phyloP scores from a whole-genome alignment of 1,140 invertebrate genomes.

The Drosophila pallidifrons region DNA sequence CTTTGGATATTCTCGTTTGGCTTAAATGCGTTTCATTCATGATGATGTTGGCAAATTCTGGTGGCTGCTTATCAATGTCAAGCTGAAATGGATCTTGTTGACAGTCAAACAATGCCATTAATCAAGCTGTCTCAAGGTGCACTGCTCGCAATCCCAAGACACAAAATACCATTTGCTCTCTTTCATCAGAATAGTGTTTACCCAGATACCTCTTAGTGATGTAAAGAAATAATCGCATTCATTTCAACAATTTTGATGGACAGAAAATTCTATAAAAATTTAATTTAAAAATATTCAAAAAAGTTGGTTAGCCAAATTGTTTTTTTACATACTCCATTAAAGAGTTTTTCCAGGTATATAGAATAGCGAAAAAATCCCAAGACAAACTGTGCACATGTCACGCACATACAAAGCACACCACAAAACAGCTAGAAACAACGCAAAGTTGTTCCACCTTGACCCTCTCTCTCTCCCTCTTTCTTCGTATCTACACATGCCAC shows the following conservation, averaged over 20 bases:
- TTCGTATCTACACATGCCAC: constrained; percentile 9
- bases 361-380: constrained; percentile 30
- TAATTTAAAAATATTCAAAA: neutral
- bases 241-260: neutral
- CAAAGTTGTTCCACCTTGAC: neutral
- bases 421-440: constrained; percentile 4
- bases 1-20: constrained; percentile 8
- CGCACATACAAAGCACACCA: constrained; percentile 39
- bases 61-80: constrained; percentile 66
- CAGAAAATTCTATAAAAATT: neutral
- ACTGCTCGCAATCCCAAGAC: constrained; percentile 32
- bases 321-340: neutral
- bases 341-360: neutral
- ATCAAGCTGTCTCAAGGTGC: constrained; percentile 75
- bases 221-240: neutral
- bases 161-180: constrained; percentile 20
- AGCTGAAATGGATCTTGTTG: constrained; percentile 72
- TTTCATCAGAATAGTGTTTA: constrained; percentile 1
- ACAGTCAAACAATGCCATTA: constrained; percentile 76
- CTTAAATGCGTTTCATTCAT: neutral
- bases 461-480: neutral
- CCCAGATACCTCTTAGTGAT: neutral
- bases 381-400: constrained; percentile 54
- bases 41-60: neutral
- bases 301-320: neutral